These are phyloP conservation scores for Tolmerus cingulatus DNA, from an alignment of 2,888 invertebrate genomes.

Conservation along the genomic window DNA sequence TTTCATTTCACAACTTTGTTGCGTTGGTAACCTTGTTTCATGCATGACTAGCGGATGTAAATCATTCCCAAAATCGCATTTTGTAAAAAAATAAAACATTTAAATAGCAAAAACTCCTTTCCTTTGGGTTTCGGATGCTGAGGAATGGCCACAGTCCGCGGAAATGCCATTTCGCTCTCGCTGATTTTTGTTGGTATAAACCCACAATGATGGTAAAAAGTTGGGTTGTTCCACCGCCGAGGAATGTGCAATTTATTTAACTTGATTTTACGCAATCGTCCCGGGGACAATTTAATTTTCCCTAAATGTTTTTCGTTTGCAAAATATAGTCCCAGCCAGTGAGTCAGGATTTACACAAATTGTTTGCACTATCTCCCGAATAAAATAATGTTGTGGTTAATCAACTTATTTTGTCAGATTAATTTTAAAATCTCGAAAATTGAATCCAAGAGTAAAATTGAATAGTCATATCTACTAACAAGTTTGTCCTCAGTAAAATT, in stretches of 20 bases:
- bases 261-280: not conserved
- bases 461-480: too few relatives aligned
- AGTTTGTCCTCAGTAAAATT: too few relatives aligned
- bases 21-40: conserved; percentile 11
- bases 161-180: not conserved
- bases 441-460: not conserved
- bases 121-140: not conserved
- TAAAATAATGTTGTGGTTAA: not conserved
- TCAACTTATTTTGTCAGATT: not conserved
- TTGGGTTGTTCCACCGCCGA: not conserved
- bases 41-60: conserved; percentile 18
- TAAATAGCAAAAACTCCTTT: not conserved
- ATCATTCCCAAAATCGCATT: not conserved
- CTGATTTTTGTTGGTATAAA: not conserved
- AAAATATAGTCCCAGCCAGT: not conserved
- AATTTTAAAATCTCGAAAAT: not conserved
- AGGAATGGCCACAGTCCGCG: not conserved
- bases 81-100: not conserved
- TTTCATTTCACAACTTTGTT: conserved; percentile 14
- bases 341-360: not conserved
- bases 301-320: not conserved
- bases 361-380: not conserved
- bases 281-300: not conserved
- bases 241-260: not conserved
- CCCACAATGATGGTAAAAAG: not conserved